phyloP scores from a whole-genome alignment of 2,888 invertebrate genomes.

The Drosophila mimetica region DNA sequence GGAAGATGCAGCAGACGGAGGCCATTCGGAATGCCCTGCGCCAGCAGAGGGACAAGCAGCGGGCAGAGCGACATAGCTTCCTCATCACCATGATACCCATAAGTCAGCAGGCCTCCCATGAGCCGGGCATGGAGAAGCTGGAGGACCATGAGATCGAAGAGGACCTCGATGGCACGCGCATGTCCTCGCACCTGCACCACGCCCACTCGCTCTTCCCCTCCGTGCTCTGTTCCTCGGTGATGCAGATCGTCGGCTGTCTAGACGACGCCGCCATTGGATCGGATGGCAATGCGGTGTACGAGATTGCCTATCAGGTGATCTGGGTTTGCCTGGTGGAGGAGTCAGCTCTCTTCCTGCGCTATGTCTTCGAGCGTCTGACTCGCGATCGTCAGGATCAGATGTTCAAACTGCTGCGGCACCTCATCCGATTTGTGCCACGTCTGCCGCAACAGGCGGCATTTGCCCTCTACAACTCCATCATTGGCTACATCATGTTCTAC shows the following conservation, averaged over 20 bases:
- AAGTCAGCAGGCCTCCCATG: constrained; percentile 97
- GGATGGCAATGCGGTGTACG: constrained; percentile 98
- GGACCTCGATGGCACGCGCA: constrained; percentile 89
- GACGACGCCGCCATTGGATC: constrained; percentile 98
- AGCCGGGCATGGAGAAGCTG: constrained; percentile 92
- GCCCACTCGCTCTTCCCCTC: constrained; percentile 98
- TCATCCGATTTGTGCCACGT: constrained; percentile 96
- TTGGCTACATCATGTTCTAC: constrained; percentile 99
- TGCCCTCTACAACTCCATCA: constrained; percentile 98
- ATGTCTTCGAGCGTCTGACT: constrained; percentile 97
- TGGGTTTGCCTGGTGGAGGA: constrained; percentile 99
- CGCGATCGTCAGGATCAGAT: constrained; percentile 96
- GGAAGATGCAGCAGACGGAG: constrained; percentile 99
- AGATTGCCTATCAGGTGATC: constrained; percentile 97
- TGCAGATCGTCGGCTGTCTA: constrained; percentile 96
- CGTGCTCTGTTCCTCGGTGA: constrained; percentile 96
- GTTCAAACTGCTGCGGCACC: constrained; percentile 95
- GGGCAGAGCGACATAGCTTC: constrained; percentile 97
- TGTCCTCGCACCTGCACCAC: constrained; percentile 93
- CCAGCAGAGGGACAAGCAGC: constrained; percentile 97
- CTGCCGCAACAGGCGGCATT: constrained; percentile 99
- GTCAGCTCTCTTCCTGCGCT: constrained; percentile 96
- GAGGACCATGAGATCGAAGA: constrained; percentile 94
- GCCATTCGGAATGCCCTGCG: constrained; percentile 97
- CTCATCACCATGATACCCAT: constrained; percentile 98